Percentiles rank a stretch among this genome's conserved stretches.
Evolutionary conservation across 2,888 invertebrate species (phyloP).

Genomic region (Sinodicranocentrus sp.): DNA sequence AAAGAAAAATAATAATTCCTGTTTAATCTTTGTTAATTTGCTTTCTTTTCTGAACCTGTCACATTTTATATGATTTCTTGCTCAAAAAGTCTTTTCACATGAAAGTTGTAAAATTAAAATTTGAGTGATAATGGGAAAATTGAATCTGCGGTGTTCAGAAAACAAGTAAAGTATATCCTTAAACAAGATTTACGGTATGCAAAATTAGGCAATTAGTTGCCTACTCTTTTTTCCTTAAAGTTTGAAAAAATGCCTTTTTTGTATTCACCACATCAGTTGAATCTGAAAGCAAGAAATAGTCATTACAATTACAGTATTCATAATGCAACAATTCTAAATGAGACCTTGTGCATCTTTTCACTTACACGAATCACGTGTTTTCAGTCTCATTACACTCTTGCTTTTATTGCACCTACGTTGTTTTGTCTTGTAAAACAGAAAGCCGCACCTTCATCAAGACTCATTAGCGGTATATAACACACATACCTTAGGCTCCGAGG

Average conservation of each 20-base stretch:
- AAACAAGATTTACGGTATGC: constrained; percentile 51
- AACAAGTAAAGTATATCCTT: constrained; percentile 21
- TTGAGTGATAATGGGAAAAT: constrained; percentile 47
- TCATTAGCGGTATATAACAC: not conserved
- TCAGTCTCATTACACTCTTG: constrained; percentile 30
- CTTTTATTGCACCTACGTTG: constrained; percentile 9
- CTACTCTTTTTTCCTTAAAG: constrained; percentile 13
- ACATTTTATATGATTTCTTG: constrained; percentile 51
- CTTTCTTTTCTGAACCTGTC: constrained; percentile 52
- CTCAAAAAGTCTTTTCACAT: constrained; percentile 24
- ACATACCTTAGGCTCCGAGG: constrained; percentile 5
- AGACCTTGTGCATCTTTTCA: not conserved
- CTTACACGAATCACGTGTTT: constrained; percentile 12
- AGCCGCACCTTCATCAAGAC: constrained; percentile 49
- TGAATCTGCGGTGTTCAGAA: constrained; percentile 32
- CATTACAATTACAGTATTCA: constrained; percentile 33
- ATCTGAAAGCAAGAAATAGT: constrained; percentile 40
- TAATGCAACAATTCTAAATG: constrained; percentile 12
- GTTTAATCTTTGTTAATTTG: constrained; percentile 54
- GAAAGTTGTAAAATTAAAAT: constrained; percentile 33
- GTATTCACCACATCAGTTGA: constrained; percentile 30
- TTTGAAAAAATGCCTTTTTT: constrained; percentile 31
- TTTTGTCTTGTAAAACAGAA: constrained; percentile 34
- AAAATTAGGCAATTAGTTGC: constrained; percentile 50
- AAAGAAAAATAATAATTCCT: constrained; percentile 47